A percentile compares a stretch with the other conserved stretches of the same genome.
Conservation (phyloP, 2,888 invertebrate genomes). For the Amiota mariae region DNA sequence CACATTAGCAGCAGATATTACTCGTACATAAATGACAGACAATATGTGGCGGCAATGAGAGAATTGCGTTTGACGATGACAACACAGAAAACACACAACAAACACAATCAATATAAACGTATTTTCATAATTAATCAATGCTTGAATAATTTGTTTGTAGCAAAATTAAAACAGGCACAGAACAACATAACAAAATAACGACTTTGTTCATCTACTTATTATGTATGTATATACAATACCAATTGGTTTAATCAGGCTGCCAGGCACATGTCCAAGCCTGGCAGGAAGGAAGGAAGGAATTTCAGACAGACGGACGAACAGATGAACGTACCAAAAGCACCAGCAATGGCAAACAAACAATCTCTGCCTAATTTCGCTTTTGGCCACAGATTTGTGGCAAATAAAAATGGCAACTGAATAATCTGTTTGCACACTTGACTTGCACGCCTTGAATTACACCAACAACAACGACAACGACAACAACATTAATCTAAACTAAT, state of each 20-base stretch:
- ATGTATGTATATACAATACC: neutral
- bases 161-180: neutral
- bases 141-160: slow-evolving; percentile 60
- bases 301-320: too few species aligned
- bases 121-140: slow-evolving; percentile 68
- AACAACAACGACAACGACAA: slow-evolving; percentile 27
- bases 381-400: slow-evolving; percentile 33
- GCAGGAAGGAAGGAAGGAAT: too few species aligned
- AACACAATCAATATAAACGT: slow-evolving; percentile 64
- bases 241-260: too few species aligned
- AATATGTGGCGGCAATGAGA: too few species aligned
- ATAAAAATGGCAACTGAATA: slow-evolving; percentile 36
- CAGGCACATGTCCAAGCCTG: too few species aligned
- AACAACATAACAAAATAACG: neutral
- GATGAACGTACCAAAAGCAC: too few species aligned
- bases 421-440: slow-evolving; percentile 34
- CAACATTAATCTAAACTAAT: neutral
- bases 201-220: neutral
- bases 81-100: slow-evolving; percentile 26
- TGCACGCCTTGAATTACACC: slow-evolving; percentile 29
- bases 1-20: too few species aligned
- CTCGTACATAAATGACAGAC: too few species aligned
- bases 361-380: slow-evolving; percentile 18
- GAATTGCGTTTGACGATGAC: slow-evolving; percentile 5
- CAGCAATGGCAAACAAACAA: too few species aligned